Conservation (phyloP, 2,888 invertebrate genomes). For the Brenthis daphne region DNA sequence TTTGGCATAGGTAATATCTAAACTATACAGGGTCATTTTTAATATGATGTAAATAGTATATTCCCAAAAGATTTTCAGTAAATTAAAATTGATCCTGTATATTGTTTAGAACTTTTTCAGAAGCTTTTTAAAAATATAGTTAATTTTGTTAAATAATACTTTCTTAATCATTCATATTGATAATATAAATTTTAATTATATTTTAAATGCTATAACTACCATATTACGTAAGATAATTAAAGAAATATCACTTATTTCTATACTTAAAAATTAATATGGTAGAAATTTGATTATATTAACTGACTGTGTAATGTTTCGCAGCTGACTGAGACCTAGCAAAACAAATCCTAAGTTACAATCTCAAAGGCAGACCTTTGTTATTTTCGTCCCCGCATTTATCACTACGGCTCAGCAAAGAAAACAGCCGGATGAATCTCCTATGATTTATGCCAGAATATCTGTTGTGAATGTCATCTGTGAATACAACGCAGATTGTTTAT, state of each 20-base stretch:
- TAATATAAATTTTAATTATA: too few species aligned
- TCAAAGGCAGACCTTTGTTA: constrained; percentile 10
- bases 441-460: constrained; percentile 14
- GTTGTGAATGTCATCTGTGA: constrained; percentile 7
- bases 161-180: too few species aligned
- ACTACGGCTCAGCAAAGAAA: constrained; percentile 15
- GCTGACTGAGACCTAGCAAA: not conserved
- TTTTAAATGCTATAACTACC: too few species aligned
- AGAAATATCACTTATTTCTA: not conserved
- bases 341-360: constrained; percentile 16
- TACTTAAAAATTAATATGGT: not conserved
- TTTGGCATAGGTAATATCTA: not conserved
- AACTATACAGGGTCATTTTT: too few species aligned
- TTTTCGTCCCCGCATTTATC: constrained; percentile 23
- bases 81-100: too few species aligned
- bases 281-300: not conserved
- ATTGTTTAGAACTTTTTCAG: too few species aligned
- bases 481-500: not conserved
- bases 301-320: not conserved
- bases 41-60: too few species aligned
- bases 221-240: too few species aligned
- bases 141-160: too few species aligned
- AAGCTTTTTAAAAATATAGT: too few species aligned
- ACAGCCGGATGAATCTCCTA: constrained; percentile 13
- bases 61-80: too few species aligned